phyloP scores from a whole-genome alignment of 2,888 invertebrate species.

The Caradrina kadenii region DNA sequence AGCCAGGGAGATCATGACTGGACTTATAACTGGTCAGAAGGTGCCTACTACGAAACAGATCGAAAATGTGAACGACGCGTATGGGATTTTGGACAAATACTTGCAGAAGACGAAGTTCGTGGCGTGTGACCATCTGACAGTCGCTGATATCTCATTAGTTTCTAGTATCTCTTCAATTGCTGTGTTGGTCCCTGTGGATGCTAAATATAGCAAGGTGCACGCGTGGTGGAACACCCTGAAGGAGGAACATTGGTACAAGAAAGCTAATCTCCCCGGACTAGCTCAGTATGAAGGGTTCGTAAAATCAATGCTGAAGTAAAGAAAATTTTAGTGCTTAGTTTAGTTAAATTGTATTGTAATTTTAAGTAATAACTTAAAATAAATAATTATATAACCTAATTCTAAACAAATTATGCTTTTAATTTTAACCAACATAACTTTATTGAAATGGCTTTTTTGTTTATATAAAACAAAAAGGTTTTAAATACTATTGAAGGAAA shows the following conservation, averaged over 20 bases:
- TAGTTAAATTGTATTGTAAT: neutral
- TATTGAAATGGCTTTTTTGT: too few relatives aligned
- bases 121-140: slow-evolving; percentile 68
- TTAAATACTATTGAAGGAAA: too few relatives aligned
- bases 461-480: too few relatives aligned
- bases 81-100: slow-evolving; percentile 72
- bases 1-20: slow-evolving; percentile 29
- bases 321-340: slow-evolving; percentile 3
- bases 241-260: slow-evolving; percentile 68
- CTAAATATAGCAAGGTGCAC: slow-evolving; percentile 64
- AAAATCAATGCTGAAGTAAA: slow-evolving; percentile 43
- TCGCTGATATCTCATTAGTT: slow-evolving; percentile 73
- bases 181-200: slow-evolving; percentile 64
- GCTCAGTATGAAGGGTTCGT: slow-evolving; percentile 44
- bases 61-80: slow-evolving; percentile 64
- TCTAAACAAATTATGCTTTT: neutral
- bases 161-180: slow-evolving; percentile 67
- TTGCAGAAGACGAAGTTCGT: slow-evolving; percentile 66
- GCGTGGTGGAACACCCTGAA: slow-evolving; percentile 68
- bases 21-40: slow-evolving; percentile 4
- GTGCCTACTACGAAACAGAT: slow-evolving; percentile 58
- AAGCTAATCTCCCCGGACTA: slow-evolving; percentile 68
- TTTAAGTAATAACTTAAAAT: neutral
- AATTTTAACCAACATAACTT: too few relatives aligned
- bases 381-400: neutral